phyloP scores from a whole-genome alignment of 2,113 vertebrate species.

The Xenopus laevis region DNA sequence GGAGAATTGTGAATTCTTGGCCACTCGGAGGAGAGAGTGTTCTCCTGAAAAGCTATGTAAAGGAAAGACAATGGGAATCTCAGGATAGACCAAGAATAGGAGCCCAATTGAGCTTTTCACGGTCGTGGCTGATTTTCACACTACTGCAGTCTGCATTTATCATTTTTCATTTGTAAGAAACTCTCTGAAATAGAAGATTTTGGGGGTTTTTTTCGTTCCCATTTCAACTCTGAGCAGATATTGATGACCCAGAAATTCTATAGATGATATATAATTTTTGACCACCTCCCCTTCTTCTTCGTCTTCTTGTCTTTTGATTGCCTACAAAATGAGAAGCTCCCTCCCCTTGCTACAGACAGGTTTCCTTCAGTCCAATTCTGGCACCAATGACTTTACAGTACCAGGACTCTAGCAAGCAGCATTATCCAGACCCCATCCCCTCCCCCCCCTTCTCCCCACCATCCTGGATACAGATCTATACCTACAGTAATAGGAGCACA shows the following conservation, averaged over 20 bases:
- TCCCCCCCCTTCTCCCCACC: constrained; percentile 1
- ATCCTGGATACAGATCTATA: constrained; percentile 34
- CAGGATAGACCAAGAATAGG: constrained; percentile 39
- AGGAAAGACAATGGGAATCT: constrained; percentile 43
- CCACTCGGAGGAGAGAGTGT: constrained; percentile 37
- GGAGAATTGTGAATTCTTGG: constrained; percentile 45
- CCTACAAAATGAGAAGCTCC: constrained; percentile 15
- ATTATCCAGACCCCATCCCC: constrained; percentile 27
- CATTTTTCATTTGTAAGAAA: not conserved
- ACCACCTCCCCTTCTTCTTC: not conserved
- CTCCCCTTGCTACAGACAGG: constrained; percentile 32
- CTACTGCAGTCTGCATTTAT: constrained; percentile 21
- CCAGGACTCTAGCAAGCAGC: constrained; percentile 37
- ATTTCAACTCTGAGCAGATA: not conserved
- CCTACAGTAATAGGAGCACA: constrained; percentile 30
- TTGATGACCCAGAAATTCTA: not conserved
- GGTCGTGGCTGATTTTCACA: constrained; percentile 22
- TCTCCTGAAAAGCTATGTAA: constrained; percentile 44
- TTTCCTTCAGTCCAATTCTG: constrained; percentile 18
- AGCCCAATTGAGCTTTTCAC: constrained; percentile 18
- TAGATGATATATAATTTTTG: not conserved
- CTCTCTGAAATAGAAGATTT: constrained; percentile 8
- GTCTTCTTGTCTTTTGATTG: constrained; percentile 28
- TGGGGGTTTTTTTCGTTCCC: not conserved
- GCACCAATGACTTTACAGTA: constrained; percentile 37